A percentile compares a stretch with the other conserved stretches of the same genome.
Conservation (phyloP, 2,113 vertebrate genomes). For the Pseudonaja textilis region DNA sequence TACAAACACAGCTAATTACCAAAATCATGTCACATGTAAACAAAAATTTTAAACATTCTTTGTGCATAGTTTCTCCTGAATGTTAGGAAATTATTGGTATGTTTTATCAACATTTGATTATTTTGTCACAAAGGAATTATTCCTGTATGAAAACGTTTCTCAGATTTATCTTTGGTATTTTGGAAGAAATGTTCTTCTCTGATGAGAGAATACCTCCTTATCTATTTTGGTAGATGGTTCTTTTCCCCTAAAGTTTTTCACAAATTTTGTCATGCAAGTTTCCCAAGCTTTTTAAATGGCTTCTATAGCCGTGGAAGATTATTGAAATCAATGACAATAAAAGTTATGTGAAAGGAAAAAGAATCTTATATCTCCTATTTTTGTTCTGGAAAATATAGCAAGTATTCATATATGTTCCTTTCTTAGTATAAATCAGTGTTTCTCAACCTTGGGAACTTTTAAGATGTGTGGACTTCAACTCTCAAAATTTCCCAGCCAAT, state of each 20-base stretch:
- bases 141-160: background rate
- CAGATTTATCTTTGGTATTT: background rate
- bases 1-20: background rate
- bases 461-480: background rate
- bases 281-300: background rate
- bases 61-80: background rate
- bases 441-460: background rate
- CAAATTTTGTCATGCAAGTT: background rate
- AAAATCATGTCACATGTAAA: constrained; percentile 2
- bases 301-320: background rate
- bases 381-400: background rate
- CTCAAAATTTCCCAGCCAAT: background rate
- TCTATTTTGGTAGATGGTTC: background rate
- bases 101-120: background rate
- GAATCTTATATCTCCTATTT: background rate
- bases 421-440: background rate
- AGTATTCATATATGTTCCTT: background rate
- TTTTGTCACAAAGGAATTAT: background rate
- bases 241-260: background rate
- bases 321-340: constrained; percentile 9
- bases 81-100: background rate
- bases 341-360: background rate
- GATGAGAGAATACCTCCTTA: background rate
- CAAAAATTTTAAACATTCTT: background rate
- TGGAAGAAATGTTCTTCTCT: background rate